Base-by-base conservation (phyloP, 2,113 vertebrate genomes). In the Caretta caretta region DNA sequence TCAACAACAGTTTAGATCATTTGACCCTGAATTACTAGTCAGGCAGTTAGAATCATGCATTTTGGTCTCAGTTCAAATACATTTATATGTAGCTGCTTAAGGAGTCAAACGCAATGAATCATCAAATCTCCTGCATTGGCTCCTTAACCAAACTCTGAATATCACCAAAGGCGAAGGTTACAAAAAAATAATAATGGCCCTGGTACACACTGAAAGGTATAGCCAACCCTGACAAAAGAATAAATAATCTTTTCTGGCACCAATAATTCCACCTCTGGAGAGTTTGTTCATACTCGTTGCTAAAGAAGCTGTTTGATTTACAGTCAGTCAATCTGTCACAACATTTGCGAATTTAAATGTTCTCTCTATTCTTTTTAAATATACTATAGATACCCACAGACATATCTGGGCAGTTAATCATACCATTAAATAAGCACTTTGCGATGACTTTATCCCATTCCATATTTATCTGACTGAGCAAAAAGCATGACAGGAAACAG, bases 321-420 rank as follows among this genome's bases (percentile, higher is more conserved):
- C 31, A 90, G 72, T 92, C 31, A 90, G 72, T 92, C n/a, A 86
- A 31, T 84, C 56, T 93, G 83, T 86, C 80, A 92, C 27, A 96
- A 84, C 49, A 91, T 95, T 93, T 94, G 42, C 42, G 93, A 88
- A 94, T 86, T 86, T 92, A 27, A 86, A 92, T 92, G 94, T 92
- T 78, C 90, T 92, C 17, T 93, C 78, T 12, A 46, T 90, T 94
- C 6, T n/a, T 88, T 86, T 93, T 59, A 62, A 91, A 57, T 38
- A 49, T 48, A 48, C 2, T 7, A 25, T 4, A 92, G n/a, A 91
- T 84, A 92, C 76, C n/a, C 80, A 88, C 86, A 20, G 42, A 86
- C n/a, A 35, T 83, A 93, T 46, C n/a, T 84, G 48, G 88, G 54
- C 8, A 85, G 8, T 89, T 79, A 90, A 88, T 92, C 5, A 0